Evolutionary conservation across 2,888 invertebrate species (phyloP).

Genomic region (Polydrusus pterygomalis): DNA sequence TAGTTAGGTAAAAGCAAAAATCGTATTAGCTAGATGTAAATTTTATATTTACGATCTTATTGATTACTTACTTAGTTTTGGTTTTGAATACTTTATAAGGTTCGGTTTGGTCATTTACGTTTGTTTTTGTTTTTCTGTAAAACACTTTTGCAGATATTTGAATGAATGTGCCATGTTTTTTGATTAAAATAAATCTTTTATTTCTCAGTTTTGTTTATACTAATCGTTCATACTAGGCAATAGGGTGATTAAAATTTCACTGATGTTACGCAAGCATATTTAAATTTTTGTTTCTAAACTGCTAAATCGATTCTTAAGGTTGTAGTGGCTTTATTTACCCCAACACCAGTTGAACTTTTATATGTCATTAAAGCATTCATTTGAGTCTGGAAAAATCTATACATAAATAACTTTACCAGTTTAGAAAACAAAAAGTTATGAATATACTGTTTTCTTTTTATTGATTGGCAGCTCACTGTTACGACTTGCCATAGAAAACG

Average conservation of each 20-base stretch:
- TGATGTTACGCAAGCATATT: background rate
- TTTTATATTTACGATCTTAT: background rate
- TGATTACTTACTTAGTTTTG: background rate
- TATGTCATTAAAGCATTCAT: too few species aligned
- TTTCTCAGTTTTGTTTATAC: too few species aligned
- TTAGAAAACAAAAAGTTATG: background rate
- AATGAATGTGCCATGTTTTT: constrained; percentile 18
- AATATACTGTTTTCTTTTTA: too few species aligned
- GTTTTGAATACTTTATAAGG: constrained; percentile 43
- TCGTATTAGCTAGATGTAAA: constrained; percentile 25
- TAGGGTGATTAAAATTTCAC: background rate
- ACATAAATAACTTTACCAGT: too few species aligned
- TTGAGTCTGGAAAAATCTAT: too few species aligned
- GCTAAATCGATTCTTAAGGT: background rate
- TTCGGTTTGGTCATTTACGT: constrained; percentile 59
- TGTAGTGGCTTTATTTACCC: too few species aligned
- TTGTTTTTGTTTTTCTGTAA: background rate
- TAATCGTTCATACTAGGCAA: background rate
- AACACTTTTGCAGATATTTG: constrained; percentile 2
- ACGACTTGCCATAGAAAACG: constrained; percentile 1
- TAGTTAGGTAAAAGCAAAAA: constrained; percentile 18
- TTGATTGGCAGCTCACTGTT: background rate
- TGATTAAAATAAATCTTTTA: too few species aligned
- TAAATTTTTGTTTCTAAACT: background rate
- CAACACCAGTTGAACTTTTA: too few species aligned